Evolutionary conservation across 2,797 vertebrate genomes (phyloP), one percentile per base, ranked within the genome.

Genomic region (Hylomyscus alleni): DNA sequence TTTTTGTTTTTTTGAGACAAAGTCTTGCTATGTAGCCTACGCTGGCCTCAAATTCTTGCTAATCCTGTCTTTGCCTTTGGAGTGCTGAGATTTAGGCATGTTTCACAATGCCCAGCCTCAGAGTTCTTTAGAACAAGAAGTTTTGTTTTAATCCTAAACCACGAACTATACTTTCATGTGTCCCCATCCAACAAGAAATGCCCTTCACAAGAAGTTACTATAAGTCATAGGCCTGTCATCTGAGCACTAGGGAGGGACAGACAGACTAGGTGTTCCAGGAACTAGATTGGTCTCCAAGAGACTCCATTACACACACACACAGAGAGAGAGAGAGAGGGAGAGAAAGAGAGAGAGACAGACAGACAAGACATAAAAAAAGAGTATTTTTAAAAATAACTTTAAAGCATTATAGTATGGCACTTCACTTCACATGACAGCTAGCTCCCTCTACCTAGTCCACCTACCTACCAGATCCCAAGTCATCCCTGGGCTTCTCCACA

Each of bases 111-210:
- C 52, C n/a, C 67, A 56, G n/a, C 69, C 34, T 75, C 13, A 44
- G 17, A 90, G 24, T 65, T 82, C 69, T 89, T 91, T 44, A 80
- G 60, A 90, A 67, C 37, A 86, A 37, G 47, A 77, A 15, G 22
- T 50, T 93, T 85, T 81, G 60, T 93, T 85, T 93, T 92, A 65
- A 89, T 86, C 89, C 78, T 78, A 96, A 87, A 44, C 67, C 75
- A 96, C 19, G 90, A 90, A 77, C 15, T 47, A 88, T 14, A 92
- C 44, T 50, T 76, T 91, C 52, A 76, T 4, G 26, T 52, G 15
- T 52, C 11, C 50, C 29, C 7, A 40, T 60, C 29, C 12, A 92
- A 90, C 11, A 82, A 44, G 85, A 34, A 93, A n/a, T 40, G 54
- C 3, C 54, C 62, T n/a, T 8, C 4, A 26, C 47, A 73, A 78